A percentile compares a stretch with the other conserved stretches of the same genome.
Evolutionary conservation across 2,888 invertebrate species (phyloP).

Genomic region (Sinhomidia bicolor): DNA sequence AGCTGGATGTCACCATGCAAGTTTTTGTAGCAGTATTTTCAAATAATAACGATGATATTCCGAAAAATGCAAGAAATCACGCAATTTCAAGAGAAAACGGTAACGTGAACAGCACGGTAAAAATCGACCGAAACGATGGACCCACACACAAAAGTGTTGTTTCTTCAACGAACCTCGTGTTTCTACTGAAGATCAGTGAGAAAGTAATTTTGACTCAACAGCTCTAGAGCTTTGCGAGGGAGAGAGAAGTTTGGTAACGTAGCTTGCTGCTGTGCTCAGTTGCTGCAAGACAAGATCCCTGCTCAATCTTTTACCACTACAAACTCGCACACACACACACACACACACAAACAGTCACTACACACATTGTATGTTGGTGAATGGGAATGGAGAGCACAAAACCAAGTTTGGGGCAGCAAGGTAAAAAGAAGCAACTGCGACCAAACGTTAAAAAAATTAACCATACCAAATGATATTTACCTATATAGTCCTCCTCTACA

Average conservation of each 20-base stretch:
- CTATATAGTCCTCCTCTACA: background rate
- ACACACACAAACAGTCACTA: too few species aligned
- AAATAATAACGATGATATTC: background rate
- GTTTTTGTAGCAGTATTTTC: background rate
- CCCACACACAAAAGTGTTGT: slow-evolving; percentile 63
- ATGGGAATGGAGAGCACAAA: slow-evolving; percentile 14
- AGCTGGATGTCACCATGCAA: slow-evolving; percentile 3
- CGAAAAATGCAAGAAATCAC: background rate
- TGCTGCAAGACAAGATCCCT: background rate
- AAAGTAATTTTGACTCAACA: slow-evolving; percentile 71
- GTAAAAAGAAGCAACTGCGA: slow-evolving; percentile 41
- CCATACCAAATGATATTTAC: background rate
- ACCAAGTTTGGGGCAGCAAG: slow-evolving; percentile 63
- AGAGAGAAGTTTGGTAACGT: background rate
- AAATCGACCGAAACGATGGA: background rate
- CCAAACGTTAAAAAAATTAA: background rate
- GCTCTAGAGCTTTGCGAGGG: slow-evolving; percentile 16
- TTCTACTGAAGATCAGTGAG: slow-evolving; percentile 71
- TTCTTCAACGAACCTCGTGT: slow-evolving; percentile 72
- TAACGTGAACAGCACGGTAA: background rate
- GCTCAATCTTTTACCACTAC: background rate
- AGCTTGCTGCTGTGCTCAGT: too few species aligned
- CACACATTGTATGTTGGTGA: too few species aligned
- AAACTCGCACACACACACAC: background rate
- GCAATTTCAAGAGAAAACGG: background rate